phyloP scores from a whole-genome alignment of 35 echinoderm and acorn worm species.

The Nesometra sesokonis region DNA sequence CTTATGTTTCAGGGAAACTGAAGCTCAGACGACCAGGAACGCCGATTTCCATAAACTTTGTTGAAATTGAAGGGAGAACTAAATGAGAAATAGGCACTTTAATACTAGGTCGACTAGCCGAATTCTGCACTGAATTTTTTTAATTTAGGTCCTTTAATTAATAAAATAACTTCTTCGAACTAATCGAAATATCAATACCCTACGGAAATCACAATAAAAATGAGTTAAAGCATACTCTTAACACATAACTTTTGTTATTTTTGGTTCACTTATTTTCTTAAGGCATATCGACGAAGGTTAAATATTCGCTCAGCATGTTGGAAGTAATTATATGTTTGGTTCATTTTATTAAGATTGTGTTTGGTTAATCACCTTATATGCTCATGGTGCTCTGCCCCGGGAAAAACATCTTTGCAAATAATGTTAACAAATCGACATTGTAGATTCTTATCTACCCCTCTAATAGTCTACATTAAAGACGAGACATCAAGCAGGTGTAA shows the following conservation, averaged over 20 bases:
- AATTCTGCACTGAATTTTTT: no score
- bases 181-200: background rate
- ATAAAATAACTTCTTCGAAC: no score
- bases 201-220: background rate
- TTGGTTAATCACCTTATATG: background rate
- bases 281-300: background rate
- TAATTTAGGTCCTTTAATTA: no score
- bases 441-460: background rate
- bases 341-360: background rate
- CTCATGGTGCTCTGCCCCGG: background rate
- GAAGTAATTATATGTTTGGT: background rate
- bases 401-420: background rate
- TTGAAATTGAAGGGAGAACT: no score
- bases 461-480: no score
- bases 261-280: background rate
- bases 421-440: background rate
- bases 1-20: no score
- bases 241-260: background rate
- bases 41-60: no score
- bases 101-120: no score
- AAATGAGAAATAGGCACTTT: no score
- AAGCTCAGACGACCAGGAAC: no score
- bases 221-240: background rate
- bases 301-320: background rate
- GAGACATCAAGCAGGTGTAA: no score